A percentile compares a stretch with the other conserved stretches of the same genome.
These are phyloP conservation scores for Pipistrellus pygmaeus DNA, from an alignment of 2,797 vertebrate genomes.

Conservation along the genomic window DNA sequence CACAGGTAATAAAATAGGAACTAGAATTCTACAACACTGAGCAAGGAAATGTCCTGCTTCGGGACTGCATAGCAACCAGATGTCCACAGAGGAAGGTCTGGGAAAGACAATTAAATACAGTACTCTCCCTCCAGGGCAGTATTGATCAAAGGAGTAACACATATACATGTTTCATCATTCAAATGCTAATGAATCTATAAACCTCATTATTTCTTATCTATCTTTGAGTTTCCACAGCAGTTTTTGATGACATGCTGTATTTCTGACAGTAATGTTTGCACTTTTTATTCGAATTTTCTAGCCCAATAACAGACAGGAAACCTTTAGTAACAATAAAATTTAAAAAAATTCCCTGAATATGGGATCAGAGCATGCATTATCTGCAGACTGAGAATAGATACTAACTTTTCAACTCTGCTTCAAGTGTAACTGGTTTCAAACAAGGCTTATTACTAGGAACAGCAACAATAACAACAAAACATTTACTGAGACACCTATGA, in stretches of 20 bases:
- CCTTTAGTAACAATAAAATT: background rate
- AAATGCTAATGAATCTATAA: slow-evolving; percentile 84
- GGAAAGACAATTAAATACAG: slow-evolving; percentile 83
- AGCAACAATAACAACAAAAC: background rate
- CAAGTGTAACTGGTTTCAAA: slow-evolving; percentile 3
- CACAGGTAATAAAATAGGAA: slow-evolving; percentile 41
- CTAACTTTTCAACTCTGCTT: slow-evolving; percentile 21
- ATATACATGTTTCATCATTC: slow-evolving; percentile 83
- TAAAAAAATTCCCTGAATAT: background rate
- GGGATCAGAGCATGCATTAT: background rate
- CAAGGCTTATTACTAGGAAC: background rate
- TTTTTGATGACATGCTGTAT: slow-evolving; percentile 75
- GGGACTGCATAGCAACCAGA: slow-evolving; percentile 70
- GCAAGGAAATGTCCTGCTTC: slow-evolving; percentile 58
- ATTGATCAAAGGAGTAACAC: slow-evolving; percentile 83
- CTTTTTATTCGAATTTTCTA: slow-evolving; percentile 60
- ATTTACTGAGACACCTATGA: background rate
- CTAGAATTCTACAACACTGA: slow-evolving; percentile 34
- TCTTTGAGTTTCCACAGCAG: slow-evolving; percentile 76
- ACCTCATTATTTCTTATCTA: slow-evolving; percentile 84
- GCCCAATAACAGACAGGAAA: slow-evolving; percentile 23
- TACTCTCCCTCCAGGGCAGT: slow-evolving; percentile 79
- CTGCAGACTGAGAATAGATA: slow-evolving; percentile 20
- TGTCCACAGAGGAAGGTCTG: slow-evolving; percentile 74
- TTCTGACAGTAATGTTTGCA: slow-evolving; percentile 64